These are phyloP conservation scores for Amblyornis subalaris DNA, from an alignment of 2,113 vertebrate species.

Conservation along the genomic window DNA sequence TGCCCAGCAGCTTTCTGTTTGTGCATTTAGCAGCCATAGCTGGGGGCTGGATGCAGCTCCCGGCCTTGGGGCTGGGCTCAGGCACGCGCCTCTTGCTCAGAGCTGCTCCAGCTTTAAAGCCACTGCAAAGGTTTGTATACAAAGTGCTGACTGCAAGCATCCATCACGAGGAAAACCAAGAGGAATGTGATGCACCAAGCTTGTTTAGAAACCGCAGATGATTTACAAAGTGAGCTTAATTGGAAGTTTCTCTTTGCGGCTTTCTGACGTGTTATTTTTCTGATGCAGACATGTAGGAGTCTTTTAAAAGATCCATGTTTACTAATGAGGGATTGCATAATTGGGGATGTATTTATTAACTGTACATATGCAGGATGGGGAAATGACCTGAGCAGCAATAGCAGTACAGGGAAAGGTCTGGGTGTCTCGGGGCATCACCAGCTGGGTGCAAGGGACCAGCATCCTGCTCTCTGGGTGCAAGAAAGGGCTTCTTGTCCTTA, in stretches of 20 bases:
- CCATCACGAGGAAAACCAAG: neutral
- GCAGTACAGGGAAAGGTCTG: neutral
- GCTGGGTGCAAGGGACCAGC: fast-evolving
- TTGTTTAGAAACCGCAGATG: conserved; percentile 20
- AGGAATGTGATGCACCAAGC: neutral
- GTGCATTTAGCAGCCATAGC: neutral
- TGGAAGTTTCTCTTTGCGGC: conserved; percentile 19
- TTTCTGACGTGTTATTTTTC: neutral
- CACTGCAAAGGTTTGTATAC: neutral
- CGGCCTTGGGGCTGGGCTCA: neutral
- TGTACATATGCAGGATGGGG: neutral
- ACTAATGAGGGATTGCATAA: neutral
- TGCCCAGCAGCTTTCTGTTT: neutral
- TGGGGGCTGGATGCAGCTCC: neutral
- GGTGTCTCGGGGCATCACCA: neutral
- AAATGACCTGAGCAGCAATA: neutral
- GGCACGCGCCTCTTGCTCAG: fast-evolving
- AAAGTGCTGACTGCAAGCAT: neutral
- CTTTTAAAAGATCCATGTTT: neutral
- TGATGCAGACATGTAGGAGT: neutral
- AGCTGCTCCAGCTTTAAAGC: neutral
- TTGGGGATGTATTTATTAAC: neutral
- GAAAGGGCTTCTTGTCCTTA: neutral
- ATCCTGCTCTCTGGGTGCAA: neutral
- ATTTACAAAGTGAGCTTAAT: conserved; percentile 50